Evolutionary conservation across 2,888 invertebrate species (phyloP), one percentile per base, ranked within the genome.

Genomic region (Epistrophe grossulariae): DNA sequence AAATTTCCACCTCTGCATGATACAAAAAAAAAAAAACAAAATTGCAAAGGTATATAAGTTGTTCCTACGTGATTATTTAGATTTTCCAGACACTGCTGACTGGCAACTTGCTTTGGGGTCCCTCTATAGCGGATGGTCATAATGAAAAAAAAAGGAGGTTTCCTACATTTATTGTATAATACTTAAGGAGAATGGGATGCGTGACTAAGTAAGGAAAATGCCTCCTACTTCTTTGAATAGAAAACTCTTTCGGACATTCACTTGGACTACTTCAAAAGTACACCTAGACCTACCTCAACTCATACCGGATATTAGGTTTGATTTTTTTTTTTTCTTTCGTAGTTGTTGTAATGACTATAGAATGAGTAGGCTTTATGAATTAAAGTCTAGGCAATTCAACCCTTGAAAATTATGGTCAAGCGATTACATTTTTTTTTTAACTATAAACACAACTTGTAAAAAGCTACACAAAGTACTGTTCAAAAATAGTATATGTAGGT

Each of bases 1-100:
- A 48, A 24, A 66, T 31, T 66, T n/a, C 45, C 66, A 48, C 66
- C 48, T 66, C 66, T 62, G 62, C 62, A 62, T 24, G 62, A 43
- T 60, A 24, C 24, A 24, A n/a, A n/a, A n/a, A n/a, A n/a, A n/a
- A n/a, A 11, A 57, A 57, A 31, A 59, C 9, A 40, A 19, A 24
- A 62, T 40, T 62, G 40, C 62, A 62, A 55, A 55, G 55, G 28
- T 28, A 24, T 24, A 24, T 24, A 52, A 48, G 11, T 17, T 4
- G 9, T 48, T 17, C 8, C 13, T 9, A 19, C 48, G 40, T 13
- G 9, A 55, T 31, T 55, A 55, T 31, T 55, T 55, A 55, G 31
- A 62, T 62, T 62, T 62, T 62, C 62, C 24, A 62, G 62, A 40
- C 62, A 62, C 43, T 40, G 40, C 43, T 40, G 40, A 35, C 4